Percentiles rank a stretch among this genome's conserved stretches.
These are phyloP conservation scores for Panopea generosa DNA, from an alignment of 2,888 invertebrate species.

Conservation along the genomic window DNA sequence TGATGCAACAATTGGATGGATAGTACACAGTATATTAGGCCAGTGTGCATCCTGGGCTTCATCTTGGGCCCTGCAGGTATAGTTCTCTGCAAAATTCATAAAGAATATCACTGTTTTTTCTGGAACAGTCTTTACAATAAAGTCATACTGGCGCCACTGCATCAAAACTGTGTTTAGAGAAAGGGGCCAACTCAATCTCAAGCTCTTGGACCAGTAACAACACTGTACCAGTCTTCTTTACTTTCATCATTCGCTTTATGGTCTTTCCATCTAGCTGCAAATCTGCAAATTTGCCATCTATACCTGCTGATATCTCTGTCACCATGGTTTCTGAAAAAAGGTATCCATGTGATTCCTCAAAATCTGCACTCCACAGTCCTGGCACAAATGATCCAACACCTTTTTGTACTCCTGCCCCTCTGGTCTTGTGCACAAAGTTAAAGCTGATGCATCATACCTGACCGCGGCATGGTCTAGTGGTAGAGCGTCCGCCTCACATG, in stretches of 20 bases:
- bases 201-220: too few species aligned
- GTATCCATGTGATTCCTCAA: background rate
- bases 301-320: too few species aligned
- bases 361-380: background rate
- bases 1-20: slow-evolving; percentile 31
- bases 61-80: slow-evolving; percentile 33
- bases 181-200: background rate
- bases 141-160: slow-evolving; percentile 8
- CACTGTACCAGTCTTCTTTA: too few species aligned
- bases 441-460: background rate
- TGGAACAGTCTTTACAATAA: slow-evolving; percentile 2
- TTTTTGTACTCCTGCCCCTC: slow-evolving; percentile 3
- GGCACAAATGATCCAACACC: background rate
- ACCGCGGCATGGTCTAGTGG: too few species aligned
- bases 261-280: too few species aligned
- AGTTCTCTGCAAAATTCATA: slow-evolving; percentile 25
- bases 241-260: too few species aligned
- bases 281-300: too few species aligned
- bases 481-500: too few species aligned
- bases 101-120: slow-evolving; percentile 15
- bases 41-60: slow-evolving; percentile 23
- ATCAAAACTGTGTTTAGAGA: background rate
- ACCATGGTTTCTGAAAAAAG: too few species aligned
- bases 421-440: background rate
- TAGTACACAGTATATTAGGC: slow-evolving; percentile 21